Evolutionary conservation across 2,888 invertebrate species (phyloP), one percentile per base, ranked within the genome.

Genomic region (Urechis unicinctus): DNA sequence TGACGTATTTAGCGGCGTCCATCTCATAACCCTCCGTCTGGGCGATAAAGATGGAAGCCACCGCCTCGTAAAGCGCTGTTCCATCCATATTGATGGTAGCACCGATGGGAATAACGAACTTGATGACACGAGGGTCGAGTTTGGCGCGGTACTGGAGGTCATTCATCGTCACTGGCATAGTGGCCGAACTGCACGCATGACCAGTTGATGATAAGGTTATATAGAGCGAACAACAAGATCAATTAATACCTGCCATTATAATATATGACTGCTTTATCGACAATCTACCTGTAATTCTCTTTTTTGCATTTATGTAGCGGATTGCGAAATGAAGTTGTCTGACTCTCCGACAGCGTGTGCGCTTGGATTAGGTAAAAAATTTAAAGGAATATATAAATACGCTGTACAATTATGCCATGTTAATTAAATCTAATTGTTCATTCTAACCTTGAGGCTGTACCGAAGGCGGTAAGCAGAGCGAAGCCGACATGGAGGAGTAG

Each of bases 361-460:
- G n/a, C n/a, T n/a, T n/a, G n/a, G n/a, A n/a, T n/a, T n/a, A n/a
- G n/a, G n/a, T n/a, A n/a, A n/a, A n/a, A n/a, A n/a, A n/a, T n/a
- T n/a, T n/a, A n/a, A n/a, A n/a, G n/a, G n/a, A n/a, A n/a, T n/a
- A n/a, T n/a, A n/a, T n/a, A n/a, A n/a, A n/a, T n/a, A n/a, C n/a
- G n/a, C n/a, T n/a, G n/a, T n/a, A n/a, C n/a, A n/a, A n/a, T n/a
- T n/a, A n/a, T n/a, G n/a, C n/a, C n/a, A n/a, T n/a, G n/a, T n/a
- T n/a, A n/a, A n/a, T n/a, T n/a, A n/a, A n/a, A n/a, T n/a, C n/a
- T n/a, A n/a, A n/a, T n/a, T n/a, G n/a, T n/a, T n/a, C n/a, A n/a
- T n/a, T n/a, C n/a, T n/a, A n/a, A 90, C 90, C 91, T 91, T 70
- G 91, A 91, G 67, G 91, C 90, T 66, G 91, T 91, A 65, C 91